Evolutionary conservation across 2,113 vertebrate genomes (phyloP), one percentile per base, ranked within the genome.

Genomic region (Rhabdornis inornatus): DNA sequence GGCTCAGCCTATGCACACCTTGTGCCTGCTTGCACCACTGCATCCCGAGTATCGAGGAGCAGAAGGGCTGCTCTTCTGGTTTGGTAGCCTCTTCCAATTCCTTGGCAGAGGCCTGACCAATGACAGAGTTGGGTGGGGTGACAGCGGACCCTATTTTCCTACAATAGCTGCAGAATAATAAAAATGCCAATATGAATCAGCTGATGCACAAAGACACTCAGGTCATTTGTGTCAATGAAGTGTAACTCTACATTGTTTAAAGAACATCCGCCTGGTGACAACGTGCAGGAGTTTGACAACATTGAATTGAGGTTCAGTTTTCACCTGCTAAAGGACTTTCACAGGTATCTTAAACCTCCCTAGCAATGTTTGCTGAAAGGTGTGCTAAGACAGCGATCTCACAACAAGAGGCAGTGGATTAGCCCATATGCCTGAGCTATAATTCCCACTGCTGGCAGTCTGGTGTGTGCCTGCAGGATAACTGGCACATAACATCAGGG

Each of bases 31-130:
- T 47, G 55, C 50, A 49, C 8, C 0, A 1, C 19, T n/a, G n/a
- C 33, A 33, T 30, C 68, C 56, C 0, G 0, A 44, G 44, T 45
- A 47, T 30, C 1, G 0, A 74, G 50, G n/a, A 84, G 56, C 35
- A 55, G 40, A 4, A 63, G 23, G 6, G n/a, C 33, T 79, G 84
- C 53, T 84, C 23, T 71, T 82, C 84, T 87, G 35, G 33, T 85
- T 84, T 71, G 52, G 56, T n/a, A 55, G n/a, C 61, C 60, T 94
- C 78, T 82, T 60, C 42, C 30, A 25, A 35, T 78, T 30, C 47
- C 39, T 82, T 79, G 61, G 49, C 64, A 92, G 56, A 89, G n/a
- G 33, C 21, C 28, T 74, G 42, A 87, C 56, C 11, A 71, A 55
- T 71, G 60, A 63, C 42, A 59, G 52, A 15, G 53, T 44, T 60